These are phyloP conservation scores for Troides oblongomaculatus DNA, from an alignment of 2,888 invertebrate species.

Conservation along the genomic window DNA sequence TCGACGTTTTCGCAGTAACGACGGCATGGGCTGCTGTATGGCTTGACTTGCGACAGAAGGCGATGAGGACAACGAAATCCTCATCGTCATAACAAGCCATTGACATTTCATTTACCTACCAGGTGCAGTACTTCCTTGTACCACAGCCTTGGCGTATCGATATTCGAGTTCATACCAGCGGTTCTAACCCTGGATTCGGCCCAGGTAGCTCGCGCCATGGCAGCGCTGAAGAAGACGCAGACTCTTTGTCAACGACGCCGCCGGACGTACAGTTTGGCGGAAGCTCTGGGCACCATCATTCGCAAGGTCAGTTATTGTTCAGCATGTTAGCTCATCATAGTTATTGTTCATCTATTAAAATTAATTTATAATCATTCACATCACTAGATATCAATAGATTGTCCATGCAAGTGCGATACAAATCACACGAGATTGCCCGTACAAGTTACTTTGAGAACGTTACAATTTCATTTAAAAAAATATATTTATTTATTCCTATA, in stretches of 20 bases:
- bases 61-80: conserved; percentile 11
- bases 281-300: conserved; percentile 89
- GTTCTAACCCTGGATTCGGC: conserved; percentile 94
- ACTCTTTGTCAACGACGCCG: conserved; percentile 87
- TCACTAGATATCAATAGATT: no score
- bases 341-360: neutral
- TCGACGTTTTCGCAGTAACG: neutral
- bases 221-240: conserved; percentile 87
- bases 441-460: no score
- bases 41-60: neutral
- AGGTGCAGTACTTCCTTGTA: conserved; percentile 92
- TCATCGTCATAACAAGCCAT: conserved; percentile 29
- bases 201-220: conserved; percentile 86
- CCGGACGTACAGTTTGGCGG: conserved; percentile 85
- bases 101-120: conserved; percentile 9
- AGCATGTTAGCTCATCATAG: neutral
- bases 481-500: no score
- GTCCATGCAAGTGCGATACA: no score
- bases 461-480: no score
- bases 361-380: neutral
- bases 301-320: conserved; percentile 64
- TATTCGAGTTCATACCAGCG: conserved; percentile 94
- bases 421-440: no score
- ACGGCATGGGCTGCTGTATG: neutral
- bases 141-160: conserved; percentile 93